A percentile compares a stretch with the other conserved stretches of the same genome.
Evolutionary conservation across 2,113 vertebrate species (phyloP).

Genomic region (Hypanus sabinus): DNA sequence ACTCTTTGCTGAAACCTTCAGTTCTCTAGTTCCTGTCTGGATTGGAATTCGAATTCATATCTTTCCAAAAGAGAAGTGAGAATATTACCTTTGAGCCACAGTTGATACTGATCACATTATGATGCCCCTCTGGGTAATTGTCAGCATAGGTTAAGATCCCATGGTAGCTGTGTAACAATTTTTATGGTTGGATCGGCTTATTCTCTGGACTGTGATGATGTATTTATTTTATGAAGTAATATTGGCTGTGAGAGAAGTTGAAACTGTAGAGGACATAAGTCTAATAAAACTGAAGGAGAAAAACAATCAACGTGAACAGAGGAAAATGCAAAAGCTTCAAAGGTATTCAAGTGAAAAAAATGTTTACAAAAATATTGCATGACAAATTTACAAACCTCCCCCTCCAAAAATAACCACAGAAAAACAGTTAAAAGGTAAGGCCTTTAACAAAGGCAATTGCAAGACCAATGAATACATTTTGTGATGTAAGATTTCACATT

Average conservation of each 20-base stretch:
- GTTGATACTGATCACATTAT: background rate
- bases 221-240: background rate
- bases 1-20: background rate
- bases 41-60: background rate
- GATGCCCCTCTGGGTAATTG: background rate
- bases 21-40: background rate
- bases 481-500: background rate
- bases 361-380: background rate
- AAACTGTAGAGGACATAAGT: background rate
- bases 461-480: background rate
- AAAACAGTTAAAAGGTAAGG: too few relatives aligned
- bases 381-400: too few relatives aligned
- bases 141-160: background rate
- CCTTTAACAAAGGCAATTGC: too few relatives aligned
- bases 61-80: background rate
- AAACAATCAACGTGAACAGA: background rate
- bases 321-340: background rate
- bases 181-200: background rate
- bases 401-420: too few relatives aligned
- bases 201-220: background rate
- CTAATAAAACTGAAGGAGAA: background rate
- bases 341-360: background rate
- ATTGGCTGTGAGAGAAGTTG: background rate
- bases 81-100: background rate
- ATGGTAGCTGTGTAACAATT: background rate